Conservation (phyloP, 2,797 vertebrate species). For the Pithecia hirsuta region DNA sequence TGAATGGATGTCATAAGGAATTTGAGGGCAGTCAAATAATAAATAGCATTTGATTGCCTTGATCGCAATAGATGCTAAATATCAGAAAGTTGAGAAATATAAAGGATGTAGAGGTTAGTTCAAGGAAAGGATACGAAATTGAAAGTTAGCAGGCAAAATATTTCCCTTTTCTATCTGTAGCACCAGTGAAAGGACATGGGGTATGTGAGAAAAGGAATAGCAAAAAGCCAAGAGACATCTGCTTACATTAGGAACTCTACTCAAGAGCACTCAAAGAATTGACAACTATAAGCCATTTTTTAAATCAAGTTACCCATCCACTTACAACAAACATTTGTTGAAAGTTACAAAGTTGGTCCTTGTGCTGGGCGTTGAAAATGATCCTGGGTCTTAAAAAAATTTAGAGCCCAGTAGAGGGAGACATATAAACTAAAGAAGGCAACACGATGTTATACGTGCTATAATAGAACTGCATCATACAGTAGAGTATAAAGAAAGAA, state of each 20-base stretch:
- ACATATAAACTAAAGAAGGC: not conserved
- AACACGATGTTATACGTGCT: not conserved
- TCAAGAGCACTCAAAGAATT: not conserved
- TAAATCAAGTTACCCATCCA: not conserved
- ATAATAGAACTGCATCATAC: not conserved
- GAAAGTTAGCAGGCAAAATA: not conserved
- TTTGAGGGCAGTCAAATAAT: accelerated
- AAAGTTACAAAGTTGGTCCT: not conserved
- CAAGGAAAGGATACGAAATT: not conserved
- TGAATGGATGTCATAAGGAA: not conserved
- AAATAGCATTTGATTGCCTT: not conserved
- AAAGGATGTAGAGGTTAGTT: not conserved
- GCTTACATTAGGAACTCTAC: not conserved
- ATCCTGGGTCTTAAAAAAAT: not conserved
- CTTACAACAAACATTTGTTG: not conserved
- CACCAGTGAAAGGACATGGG: not conserved
- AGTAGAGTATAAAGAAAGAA: not conserved
- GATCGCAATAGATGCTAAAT: not conserved
- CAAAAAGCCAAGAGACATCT: not conserved
- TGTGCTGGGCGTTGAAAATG: not conserved
- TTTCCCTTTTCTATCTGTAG: not conserved
- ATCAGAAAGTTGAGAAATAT: not conserved
- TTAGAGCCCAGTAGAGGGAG: not conserved
- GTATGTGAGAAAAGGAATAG: not conserved
- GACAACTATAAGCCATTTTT: not conserved